Evolutionary conservation across 2,888 invertebrate species (phyloP).

Genomic region (Melanostoma mellinum): DNA sequence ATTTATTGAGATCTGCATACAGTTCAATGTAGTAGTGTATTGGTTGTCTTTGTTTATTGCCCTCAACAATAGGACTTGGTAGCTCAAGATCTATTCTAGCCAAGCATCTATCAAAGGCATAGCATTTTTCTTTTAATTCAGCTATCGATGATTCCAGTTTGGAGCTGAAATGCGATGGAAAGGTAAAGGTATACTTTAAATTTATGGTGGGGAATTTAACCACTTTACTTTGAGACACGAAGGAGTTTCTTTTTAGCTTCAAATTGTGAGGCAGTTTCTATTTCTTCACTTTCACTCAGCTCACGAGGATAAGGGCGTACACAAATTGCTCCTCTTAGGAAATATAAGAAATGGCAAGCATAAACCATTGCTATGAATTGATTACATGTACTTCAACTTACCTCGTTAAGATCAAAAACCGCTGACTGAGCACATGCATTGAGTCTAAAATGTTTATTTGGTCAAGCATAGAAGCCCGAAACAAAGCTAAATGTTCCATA

Average conservation of each 20-base stretch:
- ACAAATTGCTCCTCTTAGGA: conserved; percentile 45
- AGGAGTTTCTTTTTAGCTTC: conserved; percentile 16
- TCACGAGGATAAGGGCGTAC: conserved; percentile 42
- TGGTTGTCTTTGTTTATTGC: conserved; percentile 29
- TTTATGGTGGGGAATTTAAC: background rate
- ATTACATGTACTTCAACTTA: background rate
- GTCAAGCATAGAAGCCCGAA: background rate
- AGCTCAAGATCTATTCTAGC: conserved; percentile 19
- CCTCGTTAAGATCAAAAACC: conserved; percentile 51
- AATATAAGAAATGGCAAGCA: background rate
- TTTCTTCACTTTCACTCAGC: conserved; percentile 16
- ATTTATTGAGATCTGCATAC: conserved; percentile 35
- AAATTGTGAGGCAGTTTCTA: conserved; percentile 2
- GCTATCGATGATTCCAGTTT: conserved; percentile 32
- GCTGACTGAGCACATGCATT: conserved; percentile 38
- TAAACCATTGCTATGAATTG: background rate
- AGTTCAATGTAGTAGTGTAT: conserved; percentile 56
- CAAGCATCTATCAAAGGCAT: conserved; percentile 32
- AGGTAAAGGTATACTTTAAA: background rate
- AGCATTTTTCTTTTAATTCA: conserved; percentile 15
- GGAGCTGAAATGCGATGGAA: background rate
- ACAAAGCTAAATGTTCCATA: conserved; percentile 9
- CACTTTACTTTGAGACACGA: conserved; percentile 20
- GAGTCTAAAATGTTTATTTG: conserved; percentile 27
- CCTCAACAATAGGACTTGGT: conserved; percentile 44